Percentiles rank a stretch among this genome's conserved stretches.
Conservation (phyloP, 2,888 invertebrate genomes). For the Melieria omissa region DNA sequence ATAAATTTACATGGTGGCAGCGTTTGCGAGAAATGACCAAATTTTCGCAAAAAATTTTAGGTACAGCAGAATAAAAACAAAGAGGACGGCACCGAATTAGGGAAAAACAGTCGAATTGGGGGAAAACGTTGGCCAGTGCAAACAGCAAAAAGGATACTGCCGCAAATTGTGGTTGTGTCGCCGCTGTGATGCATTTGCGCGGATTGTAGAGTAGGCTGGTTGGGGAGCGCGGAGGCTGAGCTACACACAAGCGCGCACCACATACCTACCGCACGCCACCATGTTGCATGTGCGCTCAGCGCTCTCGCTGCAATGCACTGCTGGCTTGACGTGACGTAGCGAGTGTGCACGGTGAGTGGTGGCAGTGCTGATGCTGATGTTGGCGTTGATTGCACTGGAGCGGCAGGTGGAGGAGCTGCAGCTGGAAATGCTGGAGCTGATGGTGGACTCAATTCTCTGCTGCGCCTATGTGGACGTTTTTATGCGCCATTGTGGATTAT, state of each 20-base stretch:
- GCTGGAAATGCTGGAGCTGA: constrained; percentile 15
- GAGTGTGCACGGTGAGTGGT: neutral
- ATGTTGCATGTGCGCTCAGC: constrained; percentile 28
- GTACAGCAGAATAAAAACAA: neutral
- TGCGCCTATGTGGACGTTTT: constrained; percentile 17
- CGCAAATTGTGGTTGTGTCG: neutral
- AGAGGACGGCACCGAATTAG: neutral
- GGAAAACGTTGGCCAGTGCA: neutral
- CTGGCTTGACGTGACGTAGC: neutral
- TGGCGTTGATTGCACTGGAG: neutral
- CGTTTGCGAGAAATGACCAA: neutral
- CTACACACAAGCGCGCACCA: neutral
- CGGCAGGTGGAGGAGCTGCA: constrained; percentile 15
- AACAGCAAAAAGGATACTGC: neutral
- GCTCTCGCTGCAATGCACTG: constrained; percentile 12
- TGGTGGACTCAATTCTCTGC: constrained; percentile 16
- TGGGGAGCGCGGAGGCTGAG: neutral
- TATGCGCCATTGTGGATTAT: neutral
- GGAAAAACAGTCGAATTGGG: neutral
- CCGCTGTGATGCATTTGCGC: neutral
- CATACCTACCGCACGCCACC: neutral
- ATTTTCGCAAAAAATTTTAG: too few relatives aligned
- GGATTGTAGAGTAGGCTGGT: constrained; percentile 7
- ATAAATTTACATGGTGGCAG: constrained; percentile 50
- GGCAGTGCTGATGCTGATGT: neutral